Evolutionary conservation across 2,888 invertebrate species (phyloP), one percentile per base, ranked within the genome.

Genomic region (Lithophane socia): DNA sequence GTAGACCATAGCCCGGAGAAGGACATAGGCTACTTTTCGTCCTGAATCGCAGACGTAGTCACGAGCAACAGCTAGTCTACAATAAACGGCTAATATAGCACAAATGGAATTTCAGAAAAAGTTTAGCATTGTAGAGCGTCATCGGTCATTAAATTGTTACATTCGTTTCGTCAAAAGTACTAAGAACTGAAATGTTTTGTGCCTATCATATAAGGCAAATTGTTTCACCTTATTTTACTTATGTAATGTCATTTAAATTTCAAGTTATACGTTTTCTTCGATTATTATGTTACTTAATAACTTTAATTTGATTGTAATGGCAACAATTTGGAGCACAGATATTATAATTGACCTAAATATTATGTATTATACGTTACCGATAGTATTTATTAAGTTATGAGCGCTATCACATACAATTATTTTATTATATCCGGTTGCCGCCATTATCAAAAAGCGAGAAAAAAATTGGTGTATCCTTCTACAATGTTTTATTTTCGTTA

Each of bases 281-380:
- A 71, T 79, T 60, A 78, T 64, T 77, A 65, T 64, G 61, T 69
- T 77, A 77, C 82, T 74, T 77, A 77, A 85, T 74, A 49, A 69
- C 70, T 71, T 60, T 77, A 82, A 82, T 56, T 65, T 61, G 18
- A 73, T 66, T 61, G 69, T 85, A 82, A 74, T 77, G 71, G 42
- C 54, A 82, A 85, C 69, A 73, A 81, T 72, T 80, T 75, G 66
- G 69, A 85, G 24, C 71, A 61, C 24, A 58, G 5, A 44, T 29
- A 64, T 68, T 71, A 54, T 68, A 71, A 84, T 84, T 42, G 64
- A 66, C 73, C 69, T 69, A 70, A 84, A 69, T 84, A 60, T 69
- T 77, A 54, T 56, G 42, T 65, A 47, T 68, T 68, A 44, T 75
- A 67, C 7, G 4, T 68, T 68, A 58, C 63, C 29, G 44, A 67